These are phyloP conservation scores for Budorcas taxicolor DNA, from an alignment of 2,113 vertebrate species.

Conservation along the genomic window DNA sequence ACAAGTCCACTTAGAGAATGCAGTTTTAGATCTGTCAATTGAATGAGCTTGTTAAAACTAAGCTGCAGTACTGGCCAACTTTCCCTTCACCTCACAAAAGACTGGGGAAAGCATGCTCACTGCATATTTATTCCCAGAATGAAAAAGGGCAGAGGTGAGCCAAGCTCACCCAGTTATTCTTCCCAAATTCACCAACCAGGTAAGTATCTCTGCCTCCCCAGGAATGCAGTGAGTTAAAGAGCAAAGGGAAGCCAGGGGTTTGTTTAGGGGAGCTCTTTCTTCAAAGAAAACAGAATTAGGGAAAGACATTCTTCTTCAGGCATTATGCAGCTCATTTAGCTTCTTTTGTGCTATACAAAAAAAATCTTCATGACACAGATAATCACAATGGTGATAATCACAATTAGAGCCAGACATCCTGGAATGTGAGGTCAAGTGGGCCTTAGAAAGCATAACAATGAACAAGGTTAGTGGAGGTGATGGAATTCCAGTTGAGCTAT, in stretches of 20 bases:
- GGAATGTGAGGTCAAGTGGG: neutral
- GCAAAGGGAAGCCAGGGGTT: neutral
- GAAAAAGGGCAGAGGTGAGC: neutral
- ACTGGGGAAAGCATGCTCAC: neutral
- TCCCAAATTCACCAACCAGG: neutral
- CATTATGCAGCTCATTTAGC: neutral
- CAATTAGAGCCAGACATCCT: neutral
- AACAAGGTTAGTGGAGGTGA: neutral
- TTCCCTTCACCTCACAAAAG: neutral
- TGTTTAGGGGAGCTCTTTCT: neutral
- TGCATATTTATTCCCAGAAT: neutral
- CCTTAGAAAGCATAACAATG: neutral
- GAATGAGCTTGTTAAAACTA: neutral
- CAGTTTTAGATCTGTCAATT: neutral
- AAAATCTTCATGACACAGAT: neutral
- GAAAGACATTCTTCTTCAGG: neutral
- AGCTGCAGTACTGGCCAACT: neutral
- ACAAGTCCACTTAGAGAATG: neutral
- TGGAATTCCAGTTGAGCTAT: neutral
- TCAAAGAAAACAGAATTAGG: neutral
- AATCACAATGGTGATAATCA: neutral
- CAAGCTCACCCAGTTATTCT: neutral
- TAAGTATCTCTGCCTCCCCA: neutral
- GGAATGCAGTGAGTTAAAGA: neutral
- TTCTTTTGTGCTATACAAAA: neutral